Conservation (phyloP, 2,113 vertebrate genomes). For the Hippocampus barbouri region DNA sequence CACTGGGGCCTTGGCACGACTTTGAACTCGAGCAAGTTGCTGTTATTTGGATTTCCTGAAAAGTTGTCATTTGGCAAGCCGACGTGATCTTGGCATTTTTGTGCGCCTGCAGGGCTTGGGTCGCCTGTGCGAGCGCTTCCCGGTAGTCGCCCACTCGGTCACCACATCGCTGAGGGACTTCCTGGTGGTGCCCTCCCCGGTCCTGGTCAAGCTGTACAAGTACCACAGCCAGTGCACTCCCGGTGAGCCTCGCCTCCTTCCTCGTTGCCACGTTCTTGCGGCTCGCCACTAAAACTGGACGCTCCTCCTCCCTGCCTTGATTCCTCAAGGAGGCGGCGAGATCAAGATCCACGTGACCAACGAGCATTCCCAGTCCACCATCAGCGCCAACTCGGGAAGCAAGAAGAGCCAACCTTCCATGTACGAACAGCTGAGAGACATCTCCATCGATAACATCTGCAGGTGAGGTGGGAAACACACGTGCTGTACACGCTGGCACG, state of each 20-base stretch:
- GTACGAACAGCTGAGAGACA: conserved; percentile 98
- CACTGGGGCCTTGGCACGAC: no score
- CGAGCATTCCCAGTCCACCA: conserved; percentile 89
- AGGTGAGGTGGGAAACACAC: conserved; percentile 68
- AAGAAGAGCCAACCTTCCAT: conserved; percentile 91
- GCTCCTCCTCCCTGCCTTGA: background rate
- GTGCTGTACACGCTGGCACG: background rate
- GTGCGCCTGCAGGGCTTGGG: conserved; percentile 80
- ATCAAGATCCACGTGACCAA: conserved; percentile 98
- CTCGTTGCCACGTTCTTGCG: background rate
- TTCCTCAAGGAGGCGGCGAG: conserved; percentile 74
- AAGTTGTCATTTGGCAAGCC: no score
- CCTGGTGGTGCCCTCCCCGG: conserved; percentile 93
- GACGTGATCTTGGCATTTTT: background rate
- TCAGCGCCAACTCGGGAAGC: conserved; percentile 73
- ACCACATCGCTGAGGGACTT: conserved; percentile 91
- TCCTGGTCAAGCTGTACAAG: conserved; percentile 96
- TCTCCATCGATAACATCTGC: conserved; percentile 98
- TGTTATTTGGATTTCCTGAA: no score
- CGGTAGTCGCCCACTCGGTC: conserved; percentile 93
- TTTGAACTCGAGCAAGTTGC: no score
- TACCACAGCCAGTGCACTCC: conserved; percentile 91
- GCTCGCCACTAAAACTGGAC: background rate
- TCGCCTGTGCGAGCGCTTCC: conserved; percentile 92
- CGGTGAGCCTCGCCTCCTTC: conserved; percentile 68